Evolutionary conservation across 2,888 invertebrate genomes (phyloP), one percentile per base, ranked within the genome.

Genomic region (Drosophila testacea): DNA sequence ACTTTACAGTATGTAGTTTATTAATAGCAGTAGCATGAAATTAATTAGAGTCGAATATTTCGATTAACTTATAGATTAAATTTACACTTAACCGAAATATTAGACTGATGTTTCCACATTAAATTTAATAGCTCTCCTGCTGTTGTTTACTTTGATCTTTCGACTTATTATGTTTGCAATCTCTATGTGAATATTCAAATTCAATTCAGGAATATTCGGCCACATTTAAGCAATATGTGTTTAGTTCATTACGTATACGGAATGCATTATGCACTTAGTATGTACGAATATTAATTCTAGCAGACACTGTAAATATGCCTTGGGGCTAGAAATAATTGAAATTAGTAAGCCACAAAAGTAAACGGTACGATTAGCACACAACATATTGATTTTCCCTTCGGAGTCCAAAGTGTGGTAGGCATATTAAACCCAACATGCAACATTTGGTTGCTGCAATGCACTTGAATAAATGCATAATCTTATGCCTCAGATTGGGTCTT

Each of bases 391-490:
- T 75, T 69, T 51, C n/a, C 9, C 62, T 32, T 11, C 22, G 34
- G 1, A 27, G 39, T 10, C 28, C 9, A n/a, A 52, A 27, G 13
- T 60, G 41, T 32, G 59, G 32, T 32, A 48, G 59, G 16, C n/a
- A 54, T 55, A 63, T 27, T 56, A 54, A 51, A 56, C 36, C 22
- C 22, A 6, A 48, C 59, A 55, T 44, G 62, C 62, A 46, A 54
- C 64, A 67, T 44, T 51, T 44, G 50, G 50, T 80, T 68, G 68
- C 69, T 50, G 36, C 52, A 62, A 60, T 68, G 67, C 74, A 77
- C 81, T 83, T 48, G 66, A 73, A 81, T 68, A 67, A 88, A 72
- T 88, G 47, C 81, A 80, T 81, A 81, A 74, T 83, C 81, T 57
- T 52, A 42, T 13, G 32, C 28, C 11, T 22, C 16, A 36, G 61